Evolutionary conservation across 2,113 vertebrate genomes (phyloP), one percentile per base, ranked within the genome.

Genomic region (Equus przewalskii): DNA sequence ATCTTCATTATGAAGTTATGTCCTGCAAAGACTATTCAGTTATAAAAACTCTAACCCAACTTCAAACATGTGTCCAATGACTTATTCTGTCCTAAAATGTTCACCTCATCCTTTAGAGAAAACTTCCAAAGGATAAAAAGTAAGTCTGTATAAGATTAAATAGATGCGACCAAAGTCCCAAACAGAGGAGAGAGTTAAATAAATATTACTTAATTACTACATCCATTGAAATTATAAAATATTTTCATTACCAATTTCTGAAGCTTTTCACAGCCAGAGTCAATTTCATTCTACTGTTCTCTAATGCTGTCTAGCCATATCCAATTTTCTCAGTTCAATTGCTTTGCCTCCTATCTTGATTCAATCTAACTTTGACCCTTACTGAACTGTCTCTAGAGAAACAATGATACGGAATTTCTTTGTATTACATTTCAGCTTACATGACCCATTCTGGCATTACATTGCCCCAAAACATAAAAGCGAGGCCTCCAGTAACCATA

Each of bases 321-420:
- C 49, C 58, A 96, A 83, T 89, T 85, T 94, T 94, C 62, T 93
- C 67, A 69, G n/a, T 69, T 94, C 82, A 86, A 13, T n/a, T 64
- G 30, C 36, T 70, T 28, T 46, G 7, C 30, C 51, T 54, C 24
- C 79, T 95, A 41, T 70, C 36, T 95, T 87, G 19, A 92, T 92
- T 89, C 83, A 95, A 76, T 96, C 60, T 97, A 91, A 95, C 21
- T 41, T 91, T 93, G 73, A 89, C 41, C 58, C 54, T 93, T 41
- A 41, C 46, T 60, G 79, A 97, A 93, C 58, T 54, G n/a, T 83
- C 73, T 87, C 64, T 49, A 54, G 51, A 95, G 69, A 83, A 95
- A 88, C 54, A 96, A 81, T 84, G 65, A 64, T 82, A 87, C 0
- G 9, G 30, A 91, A 78, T 86, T 89, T 91, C 72, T 89, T 62